Conservation (phyloP, 2,113 vertebrate genomes). For the Otolemur garnettii region DNA sequence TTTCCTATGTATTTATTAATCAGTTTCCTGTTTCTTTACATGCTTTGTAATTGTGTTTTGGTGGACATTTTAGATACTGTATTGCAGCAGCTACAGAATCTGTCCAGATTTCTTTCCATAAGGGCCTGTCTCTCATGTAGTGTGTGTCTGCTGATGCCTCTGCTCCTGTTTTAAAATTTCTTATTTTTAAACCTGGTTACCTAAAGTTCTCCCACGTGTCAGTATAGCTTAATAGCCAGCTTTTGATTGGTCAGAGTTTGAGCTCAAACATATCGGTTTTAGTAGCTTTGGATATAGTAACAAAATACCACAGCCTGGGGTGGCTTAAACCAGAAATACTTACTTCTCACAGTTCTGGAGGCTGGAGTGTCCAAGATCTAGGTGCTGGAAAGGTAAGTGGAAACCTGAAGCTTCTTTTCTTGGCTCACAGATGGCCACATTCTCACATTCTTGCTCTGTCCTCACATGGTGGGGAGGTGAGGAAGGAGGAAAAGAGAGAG, state of each 20-base stretch:
- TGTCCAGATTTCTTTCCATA: neutral
- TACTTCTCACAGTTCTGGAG: neutral
- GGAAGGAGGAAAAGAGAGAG: neutral
- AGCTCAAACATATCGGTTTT: neutral
- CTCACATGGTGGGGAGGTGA: neutral
- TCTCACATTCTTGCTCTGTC: neutral
- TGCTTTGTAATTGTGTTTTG: neutral
- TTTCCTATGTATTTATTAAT: neutral
- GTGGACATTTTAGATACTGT: neutral
- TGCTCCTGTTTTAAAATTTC: neutral
- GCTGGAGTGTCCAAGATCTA: neutral
- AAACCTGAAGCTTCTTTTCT: neutral
- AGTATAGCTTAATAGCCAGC: neutral
- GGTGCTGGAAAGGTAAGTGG: neutral
- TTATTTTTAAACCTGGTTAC: neutral
- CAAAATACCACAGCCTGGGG: neutral
- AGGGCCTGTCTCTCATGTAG: neutral
- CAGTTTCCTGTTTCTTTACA: neutral
- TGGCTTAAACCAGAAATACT: neutral
- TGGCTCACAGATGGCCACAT: neutral
- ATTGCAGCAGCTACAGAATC: neutral
- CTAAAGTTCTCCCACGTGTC: neutral
- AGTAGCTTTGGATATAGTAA: neutral
- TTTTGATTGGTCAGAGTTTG: neutral
- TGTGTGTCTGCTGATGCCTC: neutral